Evolutionary conservation across 2,113 vertebrate species (phyloP), one percentile per base, ranked within the genome.

Genomic region (Sphyrna mokarran): DNA sequence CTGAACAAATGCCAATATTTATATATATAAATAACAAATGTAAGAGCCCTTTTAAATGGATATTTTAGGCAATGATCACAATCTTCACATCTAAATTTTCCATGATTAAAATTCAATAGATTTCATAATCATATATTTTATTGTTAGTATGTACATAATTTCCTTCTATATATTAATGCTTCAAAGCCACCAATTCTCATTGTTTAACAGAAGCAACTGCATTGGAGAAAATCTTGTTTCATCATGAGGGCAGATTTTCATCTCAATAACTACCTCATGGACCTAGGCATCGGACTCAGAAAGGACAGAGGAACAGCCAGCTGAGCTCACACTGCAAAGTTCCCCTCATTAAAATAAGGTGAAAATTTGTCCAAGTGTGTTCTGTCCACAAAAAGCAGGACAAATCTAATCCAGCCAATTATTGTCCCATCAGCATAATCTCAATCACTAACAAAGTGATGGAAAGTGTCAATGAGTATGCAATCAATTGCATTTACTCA

Each of bases 1-100:
- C 43, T 48, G 43, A 48, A 87, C 22, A 87, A 80, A 80, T 80
- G n/a, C 37, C n/a, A 80, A 37, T 80, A 37, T 80, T n/a, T 80
- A 37, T 80, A 80, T 80, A 13, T 80, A 13, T 37, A 37, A 80
- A n/a, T 33, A 80, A 37, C 76, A 80, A 80, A 80, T 37, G 11
- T 37, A 37, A 72, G 29, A 80, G 33, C 9, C n/a, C n/a, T 80
- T 37, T 80, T 80, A 80, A 80, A 72, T 72, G 2, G 94, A 76
- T 96, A 91, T 86, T 96, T 96, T 96, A 97, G 96, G 96, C 97
- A 96, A 96, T 95, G 96, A 97, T 43, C 43, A 48, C 43, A 48
- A 48, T 48, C 3, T 48, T 48, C 43, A 70, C 48, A 26, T 76
- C 87, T 96, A 86, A 29, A 89, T 96, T 96, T 96, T 96, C 96